Conservation (phyloP, 2,113 vertebrate species). For the Oryzias celebensis region DNA sequence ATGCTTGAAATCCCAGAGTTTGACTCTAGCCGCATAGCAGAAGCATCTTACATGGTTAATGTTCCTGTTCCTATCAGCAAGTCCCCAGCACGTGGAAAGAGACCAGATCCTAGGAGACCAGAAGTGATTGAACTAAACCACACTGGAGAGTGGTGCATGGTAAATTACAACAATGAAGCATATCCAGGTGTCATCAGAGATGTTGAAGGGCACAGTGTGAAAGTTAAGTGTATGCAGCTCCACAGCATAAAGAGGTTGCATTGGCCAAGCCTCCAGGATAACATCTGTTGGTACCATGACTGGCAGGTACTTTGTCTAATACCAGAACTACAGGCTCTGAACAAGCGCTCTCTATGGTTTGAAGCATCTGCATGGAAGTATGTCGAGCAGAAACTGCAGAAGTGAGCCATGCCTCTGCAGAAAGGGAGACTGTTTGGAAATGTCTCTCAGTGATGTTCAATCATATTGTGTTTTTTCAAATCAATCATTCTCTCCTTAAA, state of each 20-base stretch:
- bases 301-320: background rate
- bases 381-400: background rate
- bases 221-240: constrained; percentile 33
- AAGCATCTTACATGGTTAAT: too few relatives aligned
- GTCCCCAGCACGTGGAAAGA: too few relatives aligned
- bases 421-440: background rate
- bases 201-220: constrained; percentile 18
- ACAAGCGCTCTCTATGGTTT: background rate
- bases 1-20: too few relatives aligned
- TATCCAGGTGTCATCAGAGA: constrained; percentile 7
- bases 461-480: background rate
- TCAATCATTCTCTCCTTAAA: background rate
- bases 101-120: background rate
- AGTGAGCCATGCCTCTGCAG: background rate
- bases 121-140: constrained; percentile 21
- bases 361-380: background rate
- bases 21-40: too few relatives aligned
- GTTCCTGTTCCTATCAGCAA: too few relatives aligned
- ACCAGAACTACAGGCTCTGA: background rate
- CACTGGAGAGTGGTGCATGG: background rate
- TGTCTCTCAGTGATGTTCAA: background rate
- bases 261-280: constrained; percentile 24
- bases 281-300: constrained; percentile 28
- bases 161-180: background rate
- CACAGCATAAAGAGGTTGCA: constrained; percentile 30